phyloP scores from a whole-genome alignment of 2,113 vertebrate species.

The Steatornis caripensis region DNA sequence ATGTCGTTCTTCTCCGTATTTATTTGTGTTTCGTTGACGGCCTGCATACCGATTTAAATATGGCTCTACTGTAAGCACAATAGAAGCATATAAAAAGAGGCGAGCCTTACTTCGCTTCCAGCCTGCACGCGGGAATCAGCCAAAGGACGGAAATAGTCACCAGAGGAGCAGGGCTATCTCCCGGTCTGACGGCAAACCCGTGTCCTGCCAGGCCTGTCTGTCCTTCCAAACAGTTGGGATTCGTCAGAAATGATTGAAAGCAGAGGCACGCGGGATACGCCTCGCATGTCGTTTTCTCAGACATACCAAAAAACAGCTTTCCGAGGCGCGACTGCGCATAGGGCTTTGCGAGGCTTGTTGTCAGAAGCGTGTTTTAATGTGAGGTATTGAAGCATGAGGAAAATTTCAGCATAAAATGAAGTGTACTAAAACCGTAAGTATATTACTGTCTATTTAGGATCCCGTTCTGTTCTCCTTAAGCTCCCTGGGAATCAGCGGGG shows the following conservation, averaged over 20 bases:
- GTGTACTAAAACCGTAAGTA: background rate
- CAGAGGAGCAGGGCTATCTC: background rate
- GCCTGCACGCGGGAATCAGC: rapidly evolving
- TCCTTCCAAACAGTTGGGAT: background rate
- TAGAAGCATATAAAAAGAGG: background rate
- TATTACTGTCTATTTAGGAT: background rate
- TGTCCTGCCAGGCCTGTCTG: background rate
- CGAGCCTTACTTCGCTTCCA: background rate
- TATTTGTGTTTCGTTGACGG: constrained; percentile 20
- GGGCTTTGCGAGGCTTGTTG: rapidly evolving
- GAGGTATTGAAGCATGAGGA: background rate
- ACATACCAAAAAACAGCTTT: background rate
- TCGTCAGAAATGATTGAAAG: background rate
- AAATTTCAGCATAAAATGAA: background rate
- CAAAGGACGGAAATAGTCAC: background rate
- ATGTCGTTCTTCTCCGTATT: background rate
- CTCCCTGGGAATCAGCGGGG: background rate
- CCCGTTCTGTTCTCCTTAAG: background rate
- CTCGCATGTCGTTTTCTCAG: background rate
- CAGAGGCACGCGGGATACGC: background rate
- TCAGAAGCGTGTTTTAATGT: background rate
- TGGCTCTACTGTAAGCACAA: background rate
- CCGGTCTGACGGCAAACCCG: background rate
- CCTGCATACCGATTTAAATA: background rate
- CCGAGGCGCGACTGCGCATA: rapidly evolving